Conservation (phyloP, 2,797 vertebrate species). For the Myotis myotis region DNA sequence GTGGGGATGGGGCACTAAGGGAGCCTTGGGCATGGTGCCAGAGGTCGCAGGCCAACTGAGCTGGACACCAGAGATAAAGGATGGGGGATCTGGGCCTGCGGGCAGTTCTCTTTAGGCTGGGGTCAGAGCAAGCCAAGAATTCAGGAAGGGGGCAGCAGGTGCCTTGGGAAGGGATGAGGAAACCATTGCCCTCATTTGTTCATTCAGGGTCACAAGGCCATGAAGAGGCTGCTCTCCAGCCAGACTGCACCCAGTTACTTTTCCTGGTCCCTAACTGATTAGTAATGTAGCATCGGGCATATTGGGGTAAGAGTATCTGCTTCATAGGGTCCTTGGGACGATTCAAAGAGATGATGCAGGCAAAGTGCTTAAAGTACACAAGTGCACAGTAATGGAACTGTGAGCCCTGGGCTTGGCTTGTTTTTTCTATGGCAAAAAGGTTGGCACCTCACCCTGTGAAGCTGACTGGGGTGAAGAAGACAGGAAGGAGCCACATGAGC, state of each 20-base stretch:
- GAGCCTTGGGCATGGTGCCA: background rate
- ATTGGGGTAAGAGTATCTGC: background rate
- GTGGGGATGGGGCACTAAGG: no score
- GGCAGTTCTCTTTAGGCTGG: background rate
- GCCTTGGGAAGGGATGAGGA: background rate
- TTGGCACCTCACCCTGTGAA: background rate
- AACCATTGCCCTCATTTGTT: background rate
- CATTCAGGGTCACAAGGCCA: background rate
- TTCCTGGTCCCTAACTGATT: background rate
- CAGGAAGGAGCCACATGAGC: background rate
- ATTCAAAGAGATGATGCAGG: background rate
- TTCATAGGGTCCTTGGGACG: background rate
- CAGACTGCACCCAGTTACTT: background rate
- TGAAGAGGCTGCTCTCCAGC: background rate
- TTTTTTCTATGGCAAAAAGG: background rate
- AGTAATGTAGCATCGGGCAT: background rate
- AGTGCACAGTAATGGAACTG: background rate
- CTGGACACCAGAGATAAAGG: background rate
- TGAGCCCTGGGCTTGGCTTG: background rate
- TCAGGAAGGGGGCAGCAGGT: constrained; percentile 14
- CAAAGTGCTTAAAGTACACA: background rate
- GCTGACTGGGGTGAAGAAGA: background rate
- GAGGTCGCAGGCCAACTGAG: background rate
- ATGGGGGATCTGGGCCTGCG: background rate
- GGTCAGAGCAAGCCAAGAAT: background rate